Evolutionary conservation across 2,113 vertebrate species (phyloP), one percentile per base, ranked within the genome.

Genomic region (Paracanthobrama guichenoti): DNA sequence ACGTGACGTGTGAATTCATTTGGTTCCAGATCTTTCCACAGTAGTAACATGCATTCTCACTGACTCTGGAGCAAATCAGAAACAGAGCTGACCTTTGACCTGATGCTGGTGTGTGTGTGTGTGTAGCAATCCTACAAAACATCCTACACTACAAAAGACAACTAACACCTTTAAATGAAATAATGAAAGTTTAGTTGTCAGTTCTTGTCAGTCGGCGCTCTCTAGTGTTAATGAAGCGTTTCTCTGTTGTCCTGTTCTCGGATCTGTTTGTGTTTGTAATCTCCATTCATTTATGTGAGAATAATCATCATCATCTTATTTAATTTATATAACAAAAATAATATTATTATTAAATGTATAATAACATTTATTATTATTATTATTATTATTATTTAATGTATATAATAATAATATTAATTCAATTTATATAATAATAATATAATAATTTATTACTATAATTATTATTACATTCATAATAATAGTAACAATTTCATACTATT

Each of bases 51-150:
- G 72, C 59, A 62, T 83, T 73, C 66, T 83, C 57, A 62, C 42
- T 42, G 74, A 28, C 42, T 73, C 16, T 39, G 35, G 60, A 82
- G 35, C 81, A 83, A 83, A 86, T 73, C 66, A 64, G 64, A 79
- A 83, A 79, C 85, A 83, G 85, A 79, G 74, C 74, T 62, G 39
- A 79, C 22, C 57, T 59, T 46, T 83, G 85, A 79, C 66, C 81
- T 60, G 42, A 13, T 28, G 74, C 26, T n/a, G 28, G 39, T 48
- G 59, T 64, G 77, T 44, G 77, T 46, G 44, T 79, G 76, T 42
- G 28, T 59, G 42, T 11, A 18, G 9, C 60, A 31, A n/a, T n/a
- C n/a, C n/a, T n/a, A n/a, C n/a, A n/a, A n/a, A n/a, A 62, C 11
- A 62, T 24, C n/a, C 3, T 12, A 6, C 60, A 28, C 24, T 6